Evolutionary conservation across 1,140 invertebrate species (phyloP).

Genomic region (Holcopasites calliopsidis): DNA sequence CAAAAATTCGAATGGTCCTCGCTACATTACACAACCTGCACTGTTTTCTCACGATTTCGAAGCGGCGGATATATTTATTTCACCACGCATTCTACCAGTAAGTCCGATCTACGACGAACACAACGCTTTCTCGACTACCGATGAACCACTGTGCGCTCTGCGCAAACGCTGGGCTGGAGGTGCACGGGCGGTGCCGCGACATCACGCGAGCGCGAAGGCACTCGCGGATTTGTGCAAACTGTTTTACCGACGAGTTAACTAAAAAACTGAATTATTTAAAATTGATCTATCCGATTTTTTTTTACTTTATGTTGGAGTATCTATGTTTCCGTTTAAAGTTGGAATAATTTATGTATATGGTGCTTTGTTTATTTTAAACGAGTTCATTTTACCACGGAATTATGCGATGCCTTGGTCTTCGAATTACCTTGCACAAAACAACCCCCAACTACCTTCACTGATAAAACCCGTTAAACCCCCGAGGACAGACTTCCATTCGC

Average conservation of each 20-base stretch:
- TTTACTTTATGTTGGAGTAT: too few relatives aligned
- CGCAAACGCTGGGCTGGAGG: neutral
- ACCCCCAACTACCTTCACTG: too few relatives aligned
- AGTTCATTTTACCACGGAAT: too few relatives aligned
- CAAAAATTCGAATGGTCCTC: neutral
- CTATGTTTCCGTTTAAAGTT: too few relatives aligned
- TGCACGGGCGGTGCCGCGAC: neutral
- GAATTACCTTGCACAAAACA: too few relatives aligned
- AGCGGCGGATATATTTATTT: neutral
- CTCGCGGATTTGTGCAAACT: neutral
- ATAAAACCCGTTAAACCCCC: too few relatives aligned
- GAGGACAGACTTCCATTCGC: too few relatives aligned
- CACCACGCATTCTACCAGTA: neutral
- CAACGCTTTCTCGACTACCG: constrained; percentile 13
- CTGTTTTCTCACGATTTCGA: neutral
- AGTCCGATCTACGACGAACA: neutral
- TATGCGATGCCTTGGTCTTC: too few relatives aligned
- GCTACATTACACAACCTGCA: neutral
- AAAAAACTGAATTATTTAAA: too few relatives aligned
- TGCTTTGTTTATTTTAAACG: too few relatives aligned
- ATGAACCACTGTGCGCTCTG: neutral
- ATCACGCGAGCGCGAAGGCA: neutral
- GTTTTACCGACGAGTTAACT: constrained; percentile 15
- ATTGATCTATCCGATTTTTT: too few relatives aligned
- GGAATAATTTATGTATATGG: too few relatives aligned